Conservation (phyloP, 2,888 invertebrate species). For the Protophormia terraenovae region DNA sequence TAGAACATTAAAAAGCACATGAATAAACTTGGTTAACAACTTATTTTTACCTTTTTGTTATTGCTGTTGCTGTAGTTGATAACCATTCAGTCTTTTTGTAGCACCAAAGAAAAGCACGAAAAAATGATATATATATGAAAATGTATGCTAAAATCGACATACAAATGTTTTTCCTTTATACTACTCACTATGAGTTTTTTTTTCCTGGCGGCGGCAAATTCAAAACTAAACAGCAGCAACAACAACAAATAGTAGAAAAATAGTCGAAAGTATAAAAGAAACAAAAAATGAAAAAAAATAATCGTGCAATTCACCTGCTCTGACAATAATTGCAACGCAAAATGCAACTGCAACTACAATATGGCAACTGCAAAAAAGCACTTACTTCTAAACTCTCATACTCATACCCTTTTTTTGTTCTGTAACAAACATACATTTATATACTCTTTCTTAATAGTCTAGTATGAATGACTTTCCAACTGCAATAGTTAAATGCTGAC, state of each 20-base stretch:
- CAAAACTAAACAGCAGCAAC: conserved; percentile 46
- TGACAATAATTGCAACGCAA: conserved; percentile 71
- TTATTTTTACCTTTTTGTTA: conserved; percentile 56
- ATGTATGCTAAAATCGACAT: conserved; percentile 26
- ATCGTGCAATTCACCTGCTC: conserved; percentile 79
- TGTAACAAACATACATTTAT: not conserved
- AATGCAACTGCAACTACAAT: conserved; percentile 57
- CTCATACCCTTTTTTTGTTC: not conserved
- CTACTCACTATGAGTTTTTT: conserved; percentile 17
- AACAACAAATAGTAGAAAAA: conserved; percentile 42
- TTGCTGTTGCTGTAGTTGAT: conserved; percentile 4
- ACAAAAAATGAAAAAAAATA: conserved; percentile 71
- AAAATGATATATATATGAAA: not conserved
- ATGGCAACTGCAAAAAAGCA: conserved; percentile 62
- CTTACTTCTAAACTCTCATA: not conserved
- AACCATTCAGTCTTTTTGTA: conserved; percentile 19
- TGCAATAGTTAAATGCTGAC: conserved; percentile 54
- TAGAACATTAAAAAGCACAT: conserved; percentile 52
- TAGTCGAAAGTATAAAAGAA: conserved; percentile 48
- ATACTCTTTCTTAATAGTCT: not conserved
- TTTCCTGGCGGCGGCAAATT: conserved; percentile 59
- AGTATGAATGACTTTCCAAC: not conserved
- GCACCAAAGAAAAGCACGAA: not conserved
- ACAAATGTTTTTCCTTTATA: conserved; percentile 55
- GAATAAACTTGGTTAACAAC: conserved; percentile 66